Evolutionary conservation across 2,888 invertebrate species (phyloP).

Genomic region (Allygus modestus): DNA sequence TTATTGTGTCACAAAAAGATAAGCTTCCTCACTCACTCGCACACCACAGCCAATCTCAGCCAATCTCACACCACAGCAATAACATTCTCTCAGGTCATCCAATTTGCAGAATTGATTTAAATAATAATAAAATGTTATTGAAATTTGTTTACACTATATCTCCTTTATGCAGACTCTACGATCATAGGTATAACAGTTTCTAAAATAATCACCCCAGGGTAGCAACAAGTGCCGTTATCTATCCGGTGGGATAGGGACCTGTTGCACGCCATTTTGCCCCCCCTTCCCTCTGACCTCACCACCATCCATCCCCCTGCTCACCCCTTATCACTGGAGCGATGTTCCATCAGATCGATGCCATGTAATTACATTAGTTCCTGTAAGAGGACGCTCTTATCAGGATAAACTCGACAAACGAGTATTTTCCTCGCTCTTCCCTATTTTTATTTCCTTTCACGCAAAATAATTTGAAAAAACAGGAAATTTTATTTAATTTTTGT

Average conservation of each 20-base stretch:
- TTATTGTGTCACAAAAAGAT: too few relatives aligned
- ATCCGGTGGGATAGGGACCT: neutral
- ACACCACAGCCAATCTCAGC: too few relatives aligned
- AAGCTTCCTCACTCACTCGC: too few relatives aligned
- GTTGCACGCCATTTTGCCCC: constrained; percentile 31
- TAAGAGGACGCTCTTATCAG: constrained; percentile 37
- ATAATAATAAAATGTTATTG: too few relatives aligned
- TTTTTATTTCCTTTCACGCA: neutral
- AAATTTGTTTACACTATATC: too few relatives aligned
- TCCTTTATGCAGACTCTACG: too few relatives aligned
- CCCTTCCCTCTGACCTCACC: neutral
- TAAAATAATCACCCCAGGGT: neutral
- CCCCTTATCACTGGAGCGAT: neutral
- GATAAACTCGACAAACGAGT: constrained; percentile 19
- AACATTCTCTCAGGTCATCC: too few relatives aligned
- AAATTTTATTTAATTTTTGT: neutral
- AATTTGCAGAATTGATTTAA: too few relatives aligned
- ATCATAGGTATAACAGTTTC: neutral
- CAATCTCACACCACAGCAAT: too few relatives aligned
- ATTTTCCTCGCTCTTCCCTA: neutral
- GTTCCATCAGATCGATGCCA: constrained; percentile 41
- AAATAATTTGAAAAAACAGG: neutral
- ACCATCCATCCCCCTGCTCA: neutral
- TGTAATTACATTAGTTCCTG: constrained; percentile 35
- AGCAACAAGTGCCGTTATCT: constrained; percentile 30